A percentile compares a stretch with the other conserved stretches of the same genome.
Evolutionary conservation across 2,797 vertebrate species (phyloP).

Genomic region (Ctenochaetus hawaiiensis): DNA sequence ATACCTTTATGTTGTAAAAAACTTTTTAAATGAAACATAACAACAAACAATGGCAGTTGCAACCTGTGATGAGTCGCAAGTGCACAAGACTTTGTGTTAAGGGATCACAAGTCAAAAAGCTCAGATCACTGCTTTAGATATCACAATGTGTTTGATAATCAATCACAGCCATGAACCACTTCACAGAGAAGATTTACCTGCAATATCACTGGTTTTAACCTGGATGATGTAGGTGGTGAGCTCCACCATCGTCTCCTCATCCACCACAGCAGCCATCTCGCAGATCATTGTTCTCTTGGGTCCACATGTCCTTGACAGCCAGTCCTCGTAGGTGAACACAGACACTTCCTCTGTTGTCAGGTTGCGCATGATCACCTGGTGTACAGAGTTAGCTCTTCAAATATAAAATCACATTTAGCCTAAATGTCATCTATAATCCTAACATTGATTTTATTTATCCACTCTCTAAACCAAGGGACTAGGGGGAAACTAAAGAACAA

Average conservation of each 20-base stretch:
- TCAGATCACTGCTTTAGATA: not conserved
- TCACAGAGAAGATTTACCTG: slow-evolving; percentile 81
- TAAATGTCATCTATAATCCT: slow-evolving; percentile 6
- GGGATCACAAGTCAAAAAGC: not conserved
- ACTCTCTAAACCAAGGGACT: no score
- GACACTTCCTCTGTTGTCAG: slow-evolving; percentile 90
- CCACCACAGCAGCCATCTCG: slow-evolving; percentile 93
- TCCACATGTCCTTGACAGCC: slow-evolving; percentile 91
- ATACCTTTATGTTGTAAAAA: no score
- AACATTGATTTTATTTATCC: not conserved
- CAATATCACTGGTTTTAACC: slow-evolving; percentile 93
- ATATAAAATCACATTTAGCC: not conserved
- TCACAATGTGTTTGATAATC: not conserved
- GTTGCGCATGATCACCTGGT: slow-evolving; percentile 90
- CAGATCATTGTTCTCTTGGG: slow-evolving; percentile 88
- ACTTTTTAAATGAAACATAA: not conserved
- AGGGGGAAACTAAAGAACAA: no score
- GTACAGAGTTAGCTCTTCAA: slow-evolving; percentile 13
- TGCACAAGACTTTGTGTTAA: not conserved
- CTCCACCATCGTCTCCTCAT: slow-evolving; percentile 93
- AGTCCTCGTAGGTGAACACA: slow-evolving; percentile 92
- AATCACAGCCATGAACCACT: not conserved
- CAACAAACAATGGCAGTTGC: not conserved
- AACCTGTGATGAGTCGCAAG: not conserved
- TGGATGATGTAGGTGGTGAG: slow-evolving; percentile 91